phyloP scores from a whole-genome alignment of 2,888 invertebrate species.

The Ctenicera cuprea region DNA sequence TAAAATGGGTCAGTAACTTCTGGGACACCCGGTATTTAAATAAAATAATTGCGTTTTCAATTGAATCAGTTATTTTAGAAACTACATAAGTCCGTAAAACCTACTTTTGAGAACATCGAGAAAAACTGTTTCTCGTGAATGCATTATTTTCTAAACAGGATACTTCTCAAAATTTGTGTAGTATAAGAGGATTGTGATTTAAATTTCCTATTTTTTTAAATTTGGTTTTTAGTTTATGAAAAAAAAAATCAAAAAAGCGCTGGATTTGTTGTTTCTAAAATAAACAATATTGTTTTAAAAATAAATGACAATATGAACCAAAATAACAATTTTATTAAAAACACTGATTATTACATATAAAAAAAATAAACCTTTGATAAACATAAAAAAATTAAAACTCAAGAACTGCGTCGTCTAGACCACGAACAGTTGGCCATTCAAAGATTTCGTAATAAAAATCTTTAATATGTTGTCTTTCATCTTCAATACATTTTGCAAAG shows the following conservation, averaged over 20 bases:
- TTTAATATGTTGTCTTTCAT: not conserved
- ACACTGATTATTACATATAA: not conserved
- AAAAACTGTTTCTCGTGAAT: not conserved
- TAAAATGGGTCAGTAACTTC: no score
- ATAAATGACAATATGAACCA: not conserved
- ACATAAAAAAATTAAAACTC: constrained; percentile 7
- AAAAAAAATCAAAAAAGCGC: not conserved
- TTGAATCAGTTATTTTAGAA: constrained; percentile 2
- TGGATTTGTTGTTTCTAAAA: not conserved
- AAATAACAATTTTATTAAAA: not conserved
- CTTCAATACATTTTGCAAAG: constrained; percentile 1
- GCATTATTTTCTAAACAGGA: not conserved
- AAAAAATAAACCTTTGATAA: not conserved
- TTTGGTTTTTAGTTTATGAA: not conserved
- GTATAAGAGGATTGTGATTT: not conserved
- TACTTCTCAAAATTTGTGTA: not conserved
- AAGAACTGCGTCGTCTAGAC: not conserved
- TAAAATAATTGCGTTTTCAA: no score
- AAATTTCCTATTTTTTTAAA: not conserved
- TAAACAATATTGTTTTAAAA: not conserved
- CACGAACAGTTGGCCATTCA: constrained; percentile 20
- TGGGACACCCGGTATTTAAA: no score
- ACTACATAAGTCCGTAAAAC: not conserved
- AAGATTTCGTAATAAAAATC: constrained; percentile 27
- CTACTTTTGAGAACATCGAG: not conserved